phyloP scores from a whole-genome alignment of 2,888 invertebrate genomes.

The Capitulum mitella region DNA sequence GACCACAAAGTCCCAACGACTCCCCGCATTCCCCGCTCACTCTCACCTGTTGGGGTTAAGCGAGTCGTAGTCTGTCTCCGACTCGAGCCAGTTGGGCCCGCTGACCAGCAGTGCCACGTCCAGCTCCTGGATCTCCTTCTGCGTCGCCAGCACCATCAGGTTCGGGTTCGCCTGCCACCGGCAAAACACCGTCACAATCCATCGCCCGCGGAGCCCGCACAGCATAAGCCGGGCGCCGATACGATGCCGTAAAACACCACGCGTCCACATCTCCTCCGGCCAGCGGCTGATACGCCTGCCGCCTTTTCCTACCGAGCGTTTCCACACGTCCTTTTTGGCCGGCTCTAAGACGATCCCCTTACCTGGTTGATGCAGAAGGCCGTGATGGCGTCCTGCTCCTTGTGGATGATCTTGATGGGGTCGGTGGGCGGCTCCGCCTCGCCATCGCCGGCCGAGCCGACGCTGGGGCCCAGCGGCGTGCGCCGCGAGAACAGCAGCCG shows the following conservation, averaged over 20 bases:
- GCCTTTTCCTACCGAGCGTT: too few relatives aligned
- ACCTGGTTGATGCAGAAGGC: conserved; percentile 95
- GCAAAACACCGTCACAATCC: neutral
- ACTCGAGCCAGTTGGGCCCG: conserved; percentile 78
- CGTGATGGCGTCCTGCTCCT: conserved; percentile 95
- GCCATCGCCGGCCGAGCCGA: conserved; percentile 6
- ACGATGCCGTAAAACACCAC: too few relatives aligned
- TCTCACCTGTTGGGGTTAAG: conserved; percentile 48
- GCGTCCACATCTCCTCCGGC: too few relatives aligned
- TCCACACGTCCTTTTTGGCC: too few relatives aligned
- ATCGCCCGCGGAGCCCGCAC: neutral
- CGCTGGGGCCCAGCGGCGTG: conserved; percentile 36
- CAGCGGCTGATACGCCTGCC: too few relatives aligned
- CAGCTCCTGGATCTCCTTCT: conserved; percentile 94
- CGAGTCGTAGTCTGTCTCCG: conserved; percentile 95
- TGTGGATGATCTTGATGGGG: conserved; percentile 92
- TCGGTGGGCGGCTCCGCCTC: conserved; percentile 51
- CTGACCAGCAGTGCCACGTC: conserved; percentile 87
- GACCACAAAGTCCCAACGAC: too few relatives aligned
- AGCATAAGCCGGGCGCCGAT: neutral
- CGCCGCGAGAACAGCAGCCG: conserved; percentile 85
- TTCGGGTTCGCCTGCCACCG: conserved; percentile 8
- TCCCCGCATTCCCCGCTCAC: too few relatives aligned
- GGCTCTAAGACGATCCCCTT: too few relatives aligned
- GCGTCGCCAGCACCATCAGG: conserved; percentile 79